These are phyloP conservation scores for Synergus itoensis DNA, from an alignment of 2,888 invertebrate genomes.

Conservation along the genomic window DNA sequence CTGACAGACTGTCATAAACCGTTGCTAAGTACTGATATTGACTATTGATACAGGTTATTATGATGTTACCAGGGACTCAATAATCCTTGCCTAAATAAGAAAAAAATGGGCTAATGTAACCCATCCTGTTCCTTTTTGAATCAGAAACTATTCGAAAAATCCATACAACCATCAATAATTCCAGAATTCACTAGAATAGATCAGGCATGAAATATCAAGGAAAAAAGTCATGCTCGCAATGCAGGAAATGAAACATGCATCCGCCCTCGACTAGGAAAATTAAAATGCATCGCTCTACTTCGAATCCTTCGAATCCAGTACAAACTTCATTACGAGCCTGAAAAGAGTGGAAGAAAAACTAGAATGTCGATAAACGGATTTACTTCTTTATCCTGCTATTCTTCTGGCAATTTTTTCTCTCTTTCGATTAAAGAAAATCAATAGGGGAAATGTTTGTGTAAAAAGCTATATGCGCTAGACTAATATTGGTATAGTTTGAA, in stretches of 20 bases:
- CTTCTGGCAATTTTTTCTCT: not conserved
- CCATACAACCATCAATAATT: not conserved
- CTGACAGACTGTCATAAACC: too few relatives aligned
- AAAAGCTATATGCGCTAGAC: not conserved
- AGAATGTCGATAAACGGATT: conserved; percentile 27
- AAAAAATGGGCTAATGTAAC: too few relatives aligned
- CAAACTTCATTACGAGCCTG: conserved; percentile 29
- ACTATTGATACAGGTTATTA: too few relatives aligned
- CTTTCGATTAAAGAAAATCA: conserved; percentile 19
- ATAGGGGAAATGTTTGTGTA: not conserved
- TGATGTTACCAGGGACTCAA: too few relatives aligned
- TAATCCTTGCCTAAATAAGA: too few relatives aligned
- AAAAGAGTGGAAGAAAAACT: conserved; percentile 16
- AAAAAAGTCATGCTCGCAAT: conserved; percentile 1
- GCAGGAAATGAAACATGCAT: conserved; percentile 32
- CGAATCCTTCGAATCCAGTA: not conserved
- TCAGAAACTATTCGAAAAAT: not conserved
- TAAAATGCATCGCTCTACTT: conserved; percentile 10
- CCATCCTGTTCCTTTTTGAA: too few relatives aligned
- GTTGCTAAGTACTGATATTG: too few relatives aligned
- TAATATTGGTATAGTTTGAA: too few relatives aligned
- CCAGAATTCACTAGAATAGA: not conserved
- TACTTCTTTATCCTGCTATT: conserved; percentile 5
- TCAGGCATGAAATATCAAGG: not conserved
- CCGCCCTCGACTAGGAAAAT: conserved; percentile 10